Conservation (phyloP, 2,797 vertebrate species). For the Pitangus sulphuratus region DNA sequence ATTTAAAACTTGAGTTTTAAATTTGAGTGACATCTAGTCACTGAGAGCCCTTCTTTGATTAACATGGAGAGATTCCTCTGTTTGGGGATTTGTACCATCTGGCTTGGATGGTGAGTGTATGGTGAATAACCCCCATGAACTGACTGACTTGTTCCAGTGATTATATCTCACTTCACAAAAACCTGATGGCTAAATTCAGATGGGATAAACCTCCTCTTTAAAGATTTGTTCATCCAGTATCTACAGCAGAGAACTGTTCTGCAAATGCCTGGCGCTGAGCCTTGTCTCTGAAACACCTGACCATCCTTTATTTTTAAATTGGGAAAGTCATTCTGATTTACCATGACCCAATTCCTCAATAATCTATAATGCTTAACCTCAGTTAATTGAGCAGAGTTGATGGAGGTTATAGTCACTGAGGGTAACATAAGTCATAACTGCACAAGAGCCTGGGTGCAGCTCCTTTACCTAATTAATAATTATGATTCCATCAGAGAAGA, state of each 20-base stretch:
- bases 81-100: accelerated
- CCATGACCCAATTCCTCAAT: background rate
- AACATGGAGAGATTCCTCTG: background rate
- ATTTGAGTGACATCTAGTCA: background rate
- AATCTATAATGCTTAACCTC: conserved; percentile 29
- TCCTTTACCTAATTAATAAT: conserved; percentile 20
- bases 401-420: background rate
- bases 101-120: background rate
- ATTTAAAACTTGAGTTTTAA: background rate
- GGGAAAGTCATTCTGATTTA: conserved; percentile 16
- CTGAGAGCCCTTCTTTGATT: background rate
- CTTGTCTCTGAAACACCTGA: background rate
- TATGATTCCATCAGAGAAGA: background rate
- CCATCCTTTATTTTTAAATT: background rate
- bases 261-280: background rate
- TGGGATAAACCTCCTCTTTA: background rate
- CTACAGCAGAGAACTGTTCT: background rate
- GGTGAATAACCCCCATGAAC: background rate
- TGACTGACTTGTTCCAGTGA: background rate
- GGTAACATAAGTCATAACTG: conserved; percentile 36
- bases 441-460: background rate
- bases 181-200: background rate
- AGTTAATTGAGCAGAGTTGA: conserved; percentile 36
- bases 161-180: background rate
- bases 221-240: background rate